Percentiles rank a stretch among this genome's conserved stretches.
Conservation (phyloP, 2,797 vertebrate genomes). For the Enteromius radiatus region DNA sequence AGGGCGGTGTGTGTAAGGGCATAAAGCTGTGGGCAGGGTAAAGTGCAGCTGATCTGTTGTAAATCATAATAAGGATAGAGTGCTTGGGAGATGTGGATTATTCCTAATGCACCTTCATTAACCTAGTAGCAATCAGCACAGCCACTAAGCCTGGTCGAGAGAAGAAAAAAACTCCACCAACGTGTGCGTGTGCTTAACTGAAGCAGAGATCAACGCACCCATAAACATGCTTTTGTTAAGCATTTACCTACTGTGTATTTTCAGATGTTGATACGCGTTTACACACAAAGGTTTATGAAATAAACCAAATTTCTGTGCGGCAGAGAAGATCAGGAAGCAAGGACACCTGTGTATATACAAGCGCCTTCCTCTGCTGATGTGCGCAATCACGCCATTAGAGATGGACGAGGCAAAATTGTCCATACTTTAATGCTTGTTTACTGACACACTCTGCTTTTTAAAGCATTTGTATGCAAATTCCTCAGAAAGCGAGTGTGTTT, state of each 20-base stretch:
- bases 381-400: slow-evolving; percentile 10
- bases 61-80: slow-evolving; percentile 82
- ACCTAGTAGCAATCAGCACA: slow-evolving; percentile 81
- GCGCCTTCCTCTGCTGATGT: slow-evolving; percentile 21
- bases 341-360: slow-evolving; percentile 43
- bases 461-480: slow-evolving; percentile 41
- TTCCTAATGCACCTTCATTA: slow-evolving; percentile 80
- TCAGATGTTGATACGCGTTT: slow-evolving; percentile 3
- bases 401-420: slow-evolving; percentile 10
- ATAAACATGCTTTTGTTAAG: slow-evolving; percentile 23
- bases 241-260: slow-evolving; percentile 7
- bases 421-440: slow-evolving; percentile 49
- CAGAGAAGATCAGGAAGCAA: slow-evolving; percentile 23
- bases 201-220: background rate
- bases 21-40: slow-evolving; percentile 25
- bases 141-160: slow-evolving; percentile 66
- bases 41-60: slow-evolving; percentile 85
- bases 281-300: slow-evolving; percentile 41
- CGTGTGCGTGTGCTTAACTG: background rate
- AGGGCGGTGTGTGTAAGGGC: background rate
- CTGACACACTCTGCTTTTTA: slow-evolving; percentile 8
- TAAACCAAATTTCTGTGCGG: slow-evolving; percentile 22
- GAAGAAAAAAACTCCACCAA: background rate
- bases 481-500: slow-evolving; percentile 5
- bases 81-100: slow-evolving; percentile 75